A percentile compares a stretch with the other conserved stretches of the same genome.
Conservation (phyloP, 2,797 vertebrate genomes). For the Pempheris klunzingeri region DNA sequence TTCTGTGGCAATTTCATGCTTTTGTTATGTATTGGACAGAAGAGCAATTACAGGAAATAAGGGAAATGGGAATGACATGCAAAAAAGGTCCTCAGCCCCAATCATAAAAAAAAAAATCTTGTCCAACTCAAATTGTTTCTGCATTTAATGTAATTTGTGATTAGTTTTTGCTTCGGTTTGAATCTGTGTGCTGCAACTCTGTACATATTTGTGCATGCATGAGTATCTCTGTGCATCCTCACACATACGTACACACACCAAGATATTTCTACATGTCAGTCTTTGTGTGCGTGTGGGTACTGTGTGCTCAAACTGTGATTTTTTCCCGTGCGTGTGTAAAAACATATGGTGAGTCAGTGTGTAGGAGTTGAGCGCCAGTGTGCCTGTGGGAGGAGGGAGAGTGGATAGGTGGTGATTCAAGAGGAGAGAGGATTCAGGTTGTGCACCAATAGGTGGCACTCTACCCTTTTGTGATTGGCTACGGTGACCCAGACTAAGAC, state of each 20-base stretch:
- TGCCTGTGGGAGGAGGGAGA: constrained; percentile 61
- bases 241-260: neutral
- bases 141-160: neutral
- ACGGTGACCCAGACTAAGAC: constrained; percentile 62
- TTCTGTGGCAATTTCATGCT: neutral
- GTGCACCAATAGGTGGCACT: constrained; percentile 87
- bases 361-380: constrained; percentile 68
- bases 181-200: constrained; percentile 9
- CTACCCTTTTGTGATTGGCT: constrained; percentile 84
- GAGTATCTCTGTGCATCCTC: constrained; percentile 31
- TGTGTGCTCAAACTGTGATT: constrained; percentile 63
- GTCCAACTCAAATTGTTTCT: neutral
- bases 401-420: constrained; percentile 35
- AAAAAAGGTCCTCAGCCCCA: neutral
- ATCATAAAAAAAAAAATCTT: neutral
- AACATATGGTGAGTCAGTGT: constrained; percentile 83
- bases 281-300: constrained; percentile 9
- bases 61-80: neutral
- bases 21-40: neutral
- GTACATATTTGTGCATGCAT: constrained; percentile 18
- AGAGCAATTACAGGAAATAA: neutral
- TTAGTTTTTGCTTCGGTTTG: neutral
- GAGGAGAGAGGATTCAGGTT: constrained; percentile 67
- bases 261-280: constrained; percentile 40
- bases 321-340: constrained; percentile 58